phyloP scores from a whole-genome alignment of 2,888 invertebrate genomes.

The Lepidochrysops patricia region DNA sequence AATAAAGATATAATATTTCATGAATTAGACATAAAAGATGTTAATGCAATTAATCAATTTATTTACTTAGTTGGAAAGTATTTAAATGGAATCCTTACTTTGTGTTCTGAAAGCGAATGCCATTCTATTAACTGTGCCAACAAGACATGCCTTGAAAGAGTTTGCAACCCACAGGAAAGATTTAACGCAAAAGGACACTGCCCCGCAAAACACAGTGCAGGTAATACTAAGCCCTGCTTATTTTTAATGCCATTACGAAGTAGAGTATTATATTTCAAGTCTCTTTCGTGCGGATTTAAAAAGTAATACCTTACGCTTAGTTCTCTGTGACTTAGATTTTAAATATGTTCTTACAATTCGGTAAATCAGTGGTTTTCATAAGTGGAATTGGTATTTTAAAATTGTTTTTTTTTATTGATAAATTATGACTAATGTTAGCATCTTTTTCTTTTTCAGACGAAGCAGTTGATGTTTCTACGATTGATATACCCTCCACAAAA shows the following conservation, averaged over 20 bases:
- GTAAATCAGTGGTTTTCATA: too few species aligned
- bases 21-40: slow-evolving; percentile 56
- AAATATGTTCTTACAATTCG: background rate
- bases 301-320: background rate
- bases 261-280: background rate
- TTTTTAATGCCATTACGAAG: background rate
- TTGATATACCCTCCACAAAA: slow-evolving; percentile 59
- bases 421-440: slow-evolving; percentile 7
- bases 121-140: slow-evolving; percentile 61
- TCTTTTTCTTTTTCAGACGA: slow-evolving; percentile 44
- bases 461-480: slow-evolving; percentile 54
- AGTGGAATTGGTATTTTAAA: too few species aligned
- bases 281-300: background rate
- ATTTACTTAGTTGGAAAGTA: slow-evolving; percentile 64
- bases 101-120: slow-evolving; percentile 53
- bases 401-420: too few species aligned
- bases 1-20: slow-evolving; percentile 61
- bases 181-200: slow-evolving; percentile 59
- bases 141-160: slow-evolving; percentile 51
- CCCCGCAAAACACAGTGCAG: slow-evolving; percentile 44
- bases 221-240: slow-evolving; percentile 23
- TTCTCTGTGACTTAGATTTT: background rate
- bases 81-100: slow-evolving; percentile 53
- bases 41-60: slow-evolving; percentile 53
- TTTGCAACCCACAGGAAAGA: slow-evolving; percentile 45